These are phyloP conservation scores for Radopholus similis DNA, from an alignment of 1,140 invertebrate species.

Conservation along the genomic window DNA sequence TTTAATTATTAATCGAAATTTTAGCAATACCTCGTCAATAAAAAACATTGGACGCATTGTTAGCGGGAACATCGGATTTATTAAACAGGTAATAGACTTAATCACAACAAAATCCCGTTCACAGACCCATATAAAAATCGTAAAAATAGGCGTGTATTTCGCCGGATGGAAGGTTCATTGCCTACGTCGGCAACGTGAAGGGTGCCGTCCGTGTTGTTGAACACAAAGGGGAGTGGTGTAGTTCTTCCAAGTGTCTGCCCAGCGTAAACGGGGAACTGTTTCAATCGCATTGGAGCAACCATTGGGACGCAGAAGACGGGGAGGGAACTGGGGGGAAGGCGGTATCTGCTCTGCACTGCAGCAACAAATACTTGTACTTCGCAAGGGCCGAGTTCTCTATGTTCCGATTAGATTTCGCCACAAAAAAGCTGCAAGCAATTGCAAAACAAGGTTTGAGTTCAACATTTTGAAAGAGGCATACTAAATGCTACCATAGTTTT, in stretches of 20 bases:
- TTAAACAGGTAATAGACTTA: conserved; percentile 17
- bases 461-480: too few relatives aligned
- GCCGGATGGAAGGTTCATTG: conserved; percentile 23
- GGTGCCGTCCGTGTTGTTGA: conserved; percentile 1
- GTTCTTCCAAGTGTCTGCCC: too few relatives aligned
- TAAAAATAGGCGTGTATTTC: conserved; percentile 24
- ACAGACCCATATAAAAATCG: neutral
- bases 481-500: too few relatives aligned
- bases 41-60: conserved; percentile 5
- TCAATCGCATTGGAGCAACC: neutral
- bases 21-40: too few relatives aligned
- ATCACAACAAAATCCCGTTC: neutral
- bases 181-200: neutral
- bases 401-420: conserved; percentile 3
- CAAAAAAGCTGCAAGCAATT: neutral
- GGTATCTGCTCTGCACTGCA: conserved; percentile 9
- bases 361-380: conserved; percentile 9
- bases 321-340: conserved; percentile 1
- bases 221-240: neutral
- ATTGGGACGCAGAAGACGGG: neutral
- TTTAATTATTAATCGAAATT: too few relatives aligned
- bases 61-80: conserved; percentile 3
- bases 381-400: conserved; percentile 1
- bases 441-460: neutral
- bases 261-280: neutral